Percentiles rank a stretch among this genome's conserved stretches.
Evolutionary conservation across 2,113 vertebrate genomes (phyloP).

Genomic region (Salvator merianae): DNA sequence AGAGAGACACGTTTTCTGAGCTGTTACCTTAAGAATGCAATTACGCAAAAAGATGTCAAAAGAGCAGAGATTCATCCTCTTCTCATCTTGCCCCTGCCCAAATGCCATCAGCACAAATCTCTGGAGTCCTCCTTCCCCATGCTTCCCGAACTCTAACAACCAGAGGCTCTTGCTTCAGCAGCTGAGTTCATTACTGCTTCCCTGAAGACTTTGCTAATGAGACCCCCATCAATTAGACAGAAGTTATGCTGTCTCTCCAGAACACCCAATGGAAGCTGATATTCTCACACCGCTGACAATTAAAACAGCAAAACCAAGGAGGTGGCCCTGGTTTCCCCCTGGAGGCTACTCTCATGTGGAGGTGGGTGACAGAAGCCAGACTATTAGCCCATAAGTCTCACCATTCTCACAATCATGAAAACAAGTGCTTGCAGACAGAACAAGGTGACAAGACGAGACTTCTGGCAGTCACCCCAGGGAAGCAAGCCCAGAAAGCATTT

Average conservation of each 20-base stretch:
- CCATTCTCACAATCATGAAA: neutral
- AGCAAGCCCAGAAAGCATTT: too few species aligned
- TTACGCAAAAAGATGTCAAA: neutral
- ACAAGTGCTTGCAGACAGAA: neutral
- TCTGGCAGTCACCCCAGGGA: neutral
- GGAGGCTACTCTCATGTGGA: neutral
- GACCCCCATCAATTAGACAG: constrained; percentile 27
- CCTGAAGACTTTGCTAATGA: constrained; percentile 12
- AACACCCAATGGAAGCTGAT: neutral
- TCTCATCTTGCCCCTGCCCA: neutral
- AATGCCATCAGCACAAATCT: neutral
- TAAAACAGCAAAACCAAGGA: neutral
- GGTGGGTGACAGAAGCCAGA: neutral
- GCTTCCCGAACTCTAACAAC: neutral
- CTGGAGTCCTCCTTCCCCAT: neutral
- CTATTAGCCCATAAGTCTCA: neutral
- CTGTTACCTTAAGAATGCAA: neutral
- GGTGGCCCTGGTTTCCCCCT: neutral
- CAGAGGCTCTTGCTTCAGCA: neutral
- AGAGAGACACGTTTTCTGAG: neutral
- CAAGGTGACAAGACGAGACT: neutral
- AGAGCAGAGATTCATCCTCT: neutral
- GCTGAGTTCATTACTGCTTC: constrained; percentile 2
- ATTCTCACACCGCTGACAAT: neutral
- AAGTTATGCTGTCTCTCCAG: neutral